These are phyloP conservation scores for Stenurella melanura DNA, from an alignment of 2,888 invertebrate genomes.

Conservation along the genomic window DNA sequence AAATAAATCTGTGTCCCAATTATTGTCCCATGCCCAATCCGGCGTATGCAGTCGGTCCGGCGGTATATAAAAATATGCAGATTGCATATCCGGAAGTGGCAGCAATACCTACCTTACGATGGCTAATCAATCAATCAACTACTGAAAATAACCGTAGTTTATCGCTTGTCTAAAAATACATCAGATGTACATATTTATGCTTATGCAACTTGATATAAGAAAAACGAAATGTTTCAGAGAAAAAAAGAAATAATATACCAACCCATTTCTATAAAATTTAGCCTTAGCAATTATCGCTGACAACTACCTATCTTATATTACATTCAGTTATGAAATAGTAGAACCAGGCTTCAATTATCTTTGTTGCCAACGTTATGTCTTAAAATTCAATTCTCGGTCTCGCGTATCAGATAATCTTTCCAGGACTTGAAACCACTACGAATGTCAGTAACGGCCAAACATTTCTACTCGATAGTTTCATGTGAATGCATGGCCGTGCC, in stretches of 20 bases:
- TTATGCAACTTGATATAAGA: too few species aligned
- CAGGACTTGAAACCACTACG: constrained; percentile 9
- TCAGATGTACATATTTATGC: too few species aligned
- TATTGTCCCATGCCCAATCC: too few species aligned
- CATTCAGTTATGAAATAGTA: not conserved
- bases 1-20: too few species aligned
- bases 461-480: constrained; percentile 5
- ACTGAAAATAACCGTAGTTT: too few species aligned
- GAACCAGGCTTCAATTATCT: not conserved
- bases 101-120: too few species aligned
- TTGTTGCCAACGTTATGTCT: constrained; percentile 1
- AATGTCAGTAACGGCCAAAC: constrained; percentile 7
- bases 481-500: not conserved
- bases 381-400: constrained; percentile 12
- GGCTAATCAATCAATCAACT: too few species aligned
- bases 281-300: not conserved
- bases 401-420: constrained; percentile 12
- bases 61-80: too few species aligned
- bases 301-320: not conserved
- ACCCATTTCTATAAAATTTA: not conserved
- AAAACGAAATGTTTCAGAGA: too few species aligned
- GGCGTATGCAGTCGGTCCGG: too few species aligned
- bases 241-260: not conserved
- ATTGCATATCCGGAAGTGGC: too few species aligned
- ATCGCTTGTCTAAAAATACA: too few species aligned